Conservation (phyloP, 2,888 invertebrate species). For the Keiferia lycopersicella region DNA sequence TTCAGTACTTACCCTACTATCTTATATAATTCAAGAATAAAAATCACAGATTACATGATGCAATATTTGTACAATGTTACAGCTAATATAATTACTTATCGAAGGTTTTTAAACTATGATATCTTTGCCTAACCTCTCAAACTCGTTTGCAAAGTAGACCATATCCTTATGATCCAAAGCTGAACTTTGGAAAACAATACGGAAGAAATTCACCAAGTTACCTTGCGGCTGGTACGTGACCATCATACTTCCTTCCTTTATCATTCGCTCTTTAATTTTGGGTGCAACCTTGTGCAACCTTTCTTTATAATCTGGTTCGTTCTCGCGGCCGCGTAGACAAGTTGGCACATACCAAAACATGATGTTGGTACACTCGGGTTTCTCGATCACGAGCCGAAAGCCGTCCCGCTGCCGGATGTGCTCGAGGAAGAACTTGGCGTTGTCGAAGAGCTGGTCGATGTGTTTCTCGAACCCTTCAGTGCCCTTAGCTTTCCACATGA, state of each 20-base stretch:
- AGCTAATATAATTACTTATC: not conserved
- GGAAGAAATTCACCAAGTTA: conserved; percentile 94
- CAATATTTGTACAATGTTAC: conserved; percentile 47
- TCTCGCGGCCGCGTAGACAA: conserved; percentile 80
- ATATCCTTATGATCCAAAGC: conserved; percentile 91
- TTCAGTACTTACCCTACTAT: not conserved
- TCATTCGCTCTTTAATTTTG: conserved; percentile 96
- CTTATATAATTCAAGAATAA: conserved; percentile 33
- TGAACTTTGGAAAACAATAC: conserved; percentile 96
- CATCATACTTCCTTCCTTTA: conserved; percentile 97
- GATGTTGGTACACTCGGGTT: conserved; percentile 96
- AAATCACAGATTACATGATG: conserved; percentile 63
- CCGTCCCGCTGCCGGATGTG: conserved; percentile 85
- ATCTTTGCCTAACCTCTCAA: conserved; percentile 91
- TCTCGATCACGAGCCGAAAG: conserved; percentile 86
- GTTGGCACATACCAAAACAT: conserved; percentile 98
- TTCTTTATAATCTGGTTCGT: conserved; percentile 81
- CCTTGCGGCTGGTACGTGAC: conserved; percentile 96
- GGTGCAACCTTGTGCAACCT: conserved; percentile 92
- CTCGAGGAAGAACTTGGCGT: conserved; percentile 86
- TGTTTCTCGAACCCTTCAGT: conserved; percentile 88
- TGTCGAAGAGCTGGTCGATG: conserved; percentile 88
- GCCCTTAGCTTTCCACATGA: conserved; percentile 99
- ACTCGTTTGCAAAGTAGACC: conserved; percentile 92
- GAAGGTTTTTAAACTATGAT: conserved; percentile 54